These are phyloP conservation scores for Encarsia formosa DNA, from an alignment of 2,888 invertebrate species.

Conservation along the genomic window DNA sequence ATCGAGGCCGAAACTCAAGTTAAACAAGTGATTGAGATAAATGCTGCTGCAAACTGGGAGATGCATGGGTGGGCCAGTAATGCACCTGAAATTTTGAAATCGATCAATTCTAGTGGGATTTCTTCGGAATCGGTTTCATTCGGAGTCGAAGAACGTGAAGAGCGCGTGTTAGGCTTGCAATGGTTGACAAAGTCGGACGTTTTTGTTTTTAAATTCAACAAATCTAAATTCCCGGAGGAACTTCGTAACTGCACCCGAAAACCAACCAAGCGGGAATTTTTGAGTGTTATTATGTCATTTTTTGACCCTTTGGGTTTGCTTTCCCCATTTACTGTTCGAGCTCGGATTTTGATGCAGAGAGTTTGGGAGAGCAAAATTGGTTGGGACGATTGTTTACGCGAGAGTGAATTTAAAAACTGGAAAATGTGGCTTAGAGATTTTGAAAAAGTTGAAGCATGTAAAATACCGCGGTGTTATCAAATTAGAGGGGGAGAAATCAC, in stretches of 20 bases:
- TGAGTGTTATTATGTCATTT: no score
- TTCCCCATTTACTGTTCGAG: no score
- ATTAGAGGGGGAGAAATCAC: not conserved
- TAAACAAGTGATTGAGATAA: no score
- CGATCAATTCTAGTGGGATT: not conserved
- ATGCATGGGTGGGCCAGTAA: slow-evolving; percentile 9
- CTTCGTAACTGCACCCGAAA: not conserved
- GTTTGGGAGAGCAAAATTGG: slow-evolving; percentile 2
- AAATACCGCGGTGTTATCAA: not conserved
- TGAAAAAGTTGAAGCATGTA: not conserved
- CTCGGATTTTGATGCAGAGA: slow-evolving; percentile 1
- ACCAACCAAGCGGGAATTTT: not conserved
- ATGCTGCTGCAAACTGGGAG: not conserved
- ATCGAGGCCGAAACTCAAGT: no score
- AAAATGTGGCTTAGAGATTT: not conserved
- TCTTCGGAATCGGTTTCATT: not conserved
- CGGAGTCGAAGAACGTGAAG: not conserved
- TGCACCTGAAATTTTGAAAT: not conserved
- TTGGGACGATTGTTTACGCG: not conserved
- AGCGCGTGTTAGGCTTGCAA: slow-evolving; percentile 1
- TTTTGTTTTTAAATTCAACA: not conserved
- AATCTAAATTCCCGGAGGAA: not conserved
- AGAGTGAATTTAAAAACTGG: not conserved
- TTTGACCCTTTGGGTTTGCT: no score
- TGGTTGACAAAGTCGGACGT: not conserved